These are phyloP conservation scores for Motacilla alba DNA, from an alignment of 2,113 vertebrate genomes.

Conservation along the genomic window DNA sequence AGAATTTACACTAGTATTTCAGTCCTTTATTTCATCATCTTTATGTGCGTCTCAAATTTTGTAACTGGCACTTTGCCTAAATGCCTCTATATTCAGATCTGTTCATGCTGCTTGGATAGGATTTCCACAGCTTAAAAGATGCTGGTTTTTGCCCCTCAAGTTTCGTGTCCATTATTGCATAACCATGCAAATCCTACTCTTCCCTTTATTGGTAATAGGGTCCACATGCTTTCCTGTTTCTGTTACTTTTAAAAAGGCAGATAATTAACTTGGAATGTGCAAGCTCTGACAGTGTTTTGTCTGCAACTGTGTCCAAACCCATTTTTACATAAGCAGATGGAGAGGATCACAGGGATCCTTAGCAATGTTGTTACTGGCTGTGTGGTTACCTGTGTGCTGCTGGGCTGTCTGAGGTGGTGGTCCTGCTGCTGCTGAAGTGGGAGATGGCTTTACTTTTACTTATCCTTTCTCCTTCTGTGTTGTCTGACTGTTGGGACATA, in stretches of 20 bases:
- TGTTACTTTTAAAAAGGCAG: neutral
- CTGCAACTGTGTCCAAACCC: neutral
- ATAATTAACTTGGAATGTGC: neutral
- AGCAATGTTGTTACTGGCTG: accelerated
- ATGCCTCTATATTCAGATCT: conserved; percentile 28
- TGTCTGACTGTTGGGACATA: neutral
- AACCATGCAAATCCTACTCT: neutral
- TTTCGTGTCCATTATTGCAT: conserved; percentile 1
- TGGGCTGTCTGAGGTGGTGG: neutral
- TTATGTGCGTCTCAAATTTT: conserved; percentile 41
- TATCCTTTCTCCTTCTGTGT: neutral
- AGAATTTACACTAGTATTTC: conserved; percentile 30
- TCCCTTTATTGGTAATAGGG: neutral
- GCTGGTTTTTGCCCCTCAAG: neutral
- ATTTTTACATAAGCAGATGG: neutral
- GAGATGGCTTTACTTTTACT: neutral
- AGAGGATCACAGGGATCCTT: neutral
- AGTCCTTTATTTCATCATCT: conserved; percentile 27
- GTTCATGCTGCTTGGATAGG: conserved; percentile 38
- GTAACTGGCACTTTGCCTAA: conserved; percentile 44
- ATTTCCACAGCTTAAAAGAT: conserved; percentile 51
- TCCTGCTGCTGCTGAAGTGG: neutral
- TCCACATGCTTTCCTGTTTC: neutral
- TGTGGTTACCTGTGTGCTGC: neutral
- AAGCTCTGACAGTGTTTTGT: neutral